Conservation (phyloP, 2,888 invertebrate genomes). For the Tinea semifulvella region DNA sequence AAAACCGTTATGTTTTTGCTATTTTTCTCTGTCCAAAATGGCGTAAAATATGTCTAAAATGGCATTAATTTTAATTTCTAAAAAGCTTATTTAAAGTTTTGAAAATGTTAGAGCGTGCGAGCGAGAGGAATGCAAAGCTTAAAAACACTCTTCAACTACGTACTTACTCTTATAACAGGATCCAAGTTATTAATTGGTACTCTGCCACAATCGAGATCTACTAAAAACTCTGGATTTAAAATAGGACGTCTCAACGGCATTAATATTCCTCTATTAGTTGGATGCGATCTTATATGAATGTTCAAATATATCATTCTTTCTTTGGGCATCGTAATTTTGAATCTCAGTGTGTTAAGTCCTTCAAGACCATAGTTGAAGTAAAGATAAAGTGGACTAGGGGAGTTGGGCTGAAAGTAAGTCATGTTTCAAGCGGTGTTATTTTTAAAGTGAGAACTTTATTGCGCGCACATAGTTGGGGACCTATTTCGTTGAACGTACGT, state of each 20-base stretch:
- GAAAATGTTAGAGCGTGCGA: too few relatives aligned
- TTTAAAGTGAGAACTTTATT: too few relatives aligned
- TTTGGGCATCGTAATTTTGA: slow-evolving; percentile 46
- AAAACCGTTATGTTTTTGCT: too few relatives aligned
- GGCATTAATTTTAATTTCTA: too few relatives aligned
- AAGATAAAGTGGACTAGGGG: slow-evolving; percentile 35
- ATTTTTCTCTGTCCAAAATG: too few relatives aligned
- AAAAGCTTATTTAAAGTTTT: too few relatives aligned
- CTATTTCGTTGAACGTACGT: too few relatives aligned
- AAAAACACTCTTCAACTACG: too few relatives aligned
- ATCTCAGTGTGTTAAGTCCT: slow-evolving; percentile 43
- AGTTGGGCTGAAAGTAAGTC: slow-evolving; percentile 32
- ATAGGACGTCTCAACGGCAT: slow-evolving; percentile 39
- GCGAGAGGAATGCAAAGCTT: too few relatives aligned
- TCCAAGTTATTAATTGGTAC: slow-evolving; percentile 59
- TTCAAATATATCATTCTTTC: slow-evolving; percentile 37
- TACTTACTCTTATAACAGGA: slow-evolving; percentile 52
- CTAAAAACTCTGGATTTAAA: slow-evolving; percentile 31
- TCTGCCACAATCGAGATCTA: slow-evolving; percentile 48
- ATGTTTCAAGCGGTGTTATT: too few relatives aligned
- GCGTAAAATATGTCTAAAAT: too few relatives aligned
- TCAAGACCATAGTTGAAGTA: slow-evolving; percentile 37
- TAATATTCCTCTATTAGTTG: slow-evolving; percentile 36
- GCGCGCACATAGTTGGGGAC: too few relatives aligned
- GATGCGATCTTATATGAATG: slow-evolving; percentile 35